Percentiles rank a stretch among this genome's conserved stretches.
These are phyloP conservation scores for Nemurella pictetii DNA, from an alignment of 2,888 invertebrate genomes.

Conservation along the genomic window DNA sequence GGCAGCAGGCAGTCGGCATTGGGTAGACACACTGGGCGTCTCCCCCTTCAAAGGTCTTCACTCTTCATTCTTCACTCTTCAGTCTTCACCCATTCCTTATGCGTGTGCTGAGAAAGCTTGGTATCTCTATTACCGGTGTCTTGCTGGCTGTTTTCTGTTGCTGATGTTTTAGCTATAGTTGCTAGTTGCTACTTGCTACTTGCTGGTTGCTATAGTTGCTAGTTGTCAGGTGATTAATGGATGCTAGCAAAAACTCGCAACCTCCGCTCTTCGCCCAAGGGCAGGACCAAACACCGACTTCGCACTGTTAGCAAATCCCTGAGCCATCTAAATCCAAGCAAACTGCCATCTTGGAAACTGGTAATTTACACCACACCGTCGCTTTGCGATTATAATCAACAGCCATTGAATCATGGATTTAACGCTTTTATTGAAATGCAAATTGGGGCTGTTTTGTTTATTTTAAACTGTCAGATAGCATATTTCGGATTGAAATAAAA, in stretches of 20 bases:
- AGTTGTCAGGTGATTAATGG: background rate
- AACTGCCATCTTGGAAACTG: slow-evolving; percentile 9
- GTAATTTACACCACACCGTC: background rate
- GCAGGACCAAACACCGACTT: background rate
- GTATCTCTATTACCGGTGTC: slow-evolving; percentile 3
- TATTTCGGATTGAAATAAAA: no score
- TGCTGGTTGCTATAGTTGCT: background rate
- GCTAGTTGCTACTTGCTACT: no score
- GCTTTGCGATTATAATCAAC: no score
- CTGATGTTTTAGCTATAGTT: background rate
- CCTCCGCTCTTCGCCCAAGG: background rate
- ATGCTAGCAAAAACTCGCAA: background rate
- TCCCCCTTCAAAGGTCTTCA: background rate
- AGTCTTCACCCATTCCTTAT: no score
- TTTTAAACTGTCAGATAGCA: no score
- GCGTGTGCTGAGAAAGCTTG: no score
- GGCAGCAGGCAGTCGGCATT: no score
- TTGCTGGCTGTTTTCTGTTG: background rate
- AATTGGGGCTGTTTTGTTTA: no score
- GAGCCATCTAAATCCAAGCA: background rate
- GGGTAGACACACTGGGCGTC: slow-evolving; percentile 1
- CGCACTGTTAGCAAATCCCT: background rate
- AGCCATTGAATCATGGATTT: background rate
- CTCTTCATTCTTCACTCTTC: background rate
- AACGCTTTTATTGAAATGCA: background rate